A percentile compares a stretch with the other conserved stretches of the same genome.
These are phyloP conservation scores for Argynnis bischoffii DNA, from an alignment of 2,888 invertebrate genomes.

Conservation along the genomic window DNA sequence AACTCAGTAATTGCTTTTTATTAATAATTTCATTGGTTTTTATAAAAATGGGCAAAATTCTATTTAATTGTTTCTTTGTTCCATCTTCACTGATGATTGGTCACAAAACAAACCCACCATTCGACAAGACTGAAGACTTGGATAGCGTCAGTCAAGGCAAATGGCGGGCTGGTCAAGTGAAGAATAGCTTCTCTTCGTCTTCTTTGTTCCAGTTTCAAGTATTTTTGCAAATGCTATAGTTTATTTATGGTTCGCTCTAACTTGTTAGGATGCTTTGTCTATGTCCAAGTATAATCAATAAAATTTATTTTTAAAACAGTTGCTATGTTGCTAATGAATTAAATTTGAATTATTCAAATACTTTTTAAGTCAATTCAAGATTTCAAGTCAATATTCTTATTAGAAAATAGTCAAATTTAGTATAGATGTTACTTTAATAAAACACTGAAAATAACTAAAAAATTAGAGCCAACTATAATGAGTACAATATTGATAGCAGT, in stretches of 20 bases:
- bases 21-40: no score
- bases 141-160: conserved; percentile 66
- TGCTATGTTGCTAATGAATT: background rate
- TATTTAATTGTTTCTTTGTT: conserved; percentile 35
- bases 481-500: background rate
- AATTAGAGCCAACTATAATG: background rate
- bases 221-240: background rate
- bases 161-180: conserved; percentile 54
- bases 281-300: background rate
- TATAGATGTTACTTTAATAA: background rate
- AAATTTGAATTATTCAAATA: background rate
- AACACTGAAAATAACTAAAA: background rate
- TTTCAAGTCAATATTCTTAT: background rate
- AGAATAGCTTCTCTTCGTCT: conserved; percentile 8
- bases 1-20: no score
- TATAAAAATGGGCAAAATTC: background rate
- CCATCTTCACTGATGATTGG: conserved; percentile 39
- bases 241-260: background rate
- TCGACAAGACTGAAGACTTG: conserved; percentile 76
- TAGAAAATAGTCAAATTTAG: background rate
- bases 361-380: background rate
- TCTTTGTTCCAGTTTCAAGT: conserved; percentile 1
- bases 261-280: background rate
- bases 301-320: background rate
- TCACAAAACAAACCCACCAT: conserved; percentile 72